A percentile compares a stretch with the other conserved stretches of the same genome.
Conservation (phyloP, 2,797 vertebrate species). For the Darevskia nairensis region DNA sequence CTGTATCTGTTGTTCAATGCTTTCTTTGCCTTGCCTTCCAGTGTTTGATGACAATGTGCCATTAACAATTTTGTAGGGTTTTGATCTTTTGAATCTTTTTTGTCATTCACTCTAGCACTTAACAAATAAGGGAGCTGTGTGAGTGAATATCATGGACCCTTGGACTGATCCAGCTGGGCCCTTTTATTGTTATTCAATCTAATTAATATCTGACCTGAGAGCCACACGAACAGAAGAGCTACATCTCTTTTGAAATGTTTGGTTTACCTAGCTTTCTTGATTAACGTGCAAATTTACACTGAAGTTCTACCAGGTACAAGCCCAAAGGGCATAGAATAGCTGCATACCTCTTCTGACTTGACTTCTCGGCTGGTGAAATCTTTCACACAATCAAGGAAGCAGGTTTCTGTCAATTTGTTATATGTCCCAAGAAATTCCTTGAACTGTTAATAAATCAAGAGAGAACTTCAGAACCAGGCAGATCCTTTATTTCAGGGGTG, state of each 20-base stretch:
- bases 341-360: conserved; percentile 90
- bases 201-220: conserved; percentile 9
- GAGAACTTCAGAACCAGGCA: neutral
- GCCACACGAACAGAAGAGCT: neutral
- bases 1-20: neutral
- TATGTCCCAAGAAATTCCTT: conserved; percentile 98
- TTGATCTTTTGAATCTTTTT: neutral
- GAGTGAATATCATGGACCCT: neutral
- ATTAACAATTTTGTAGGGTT: neutral
- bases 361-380: conserved; percentile 96
- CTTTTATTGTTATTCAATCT: conserved; percentile 1
- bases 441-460: conserved; percentile 82
- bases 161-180: neutral
- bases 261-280: neutral
- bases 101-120: neutral
- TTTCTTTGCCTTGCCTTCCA: neutral
- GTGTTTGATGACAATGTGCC: neutral
- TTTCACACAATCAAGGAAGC: conserved; percentile 97
- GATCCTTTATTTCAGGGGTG: too few relatives aligned
- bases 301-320: neutral
- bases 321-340: conserved; percentile 11
- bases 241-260: neutral
- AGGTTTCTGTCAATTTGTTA: conserved; percentile 97
- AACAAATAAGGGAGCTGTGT: neutral
- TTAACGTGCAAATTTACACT: neutral